A percentile compares a stretch with the other conserved stretches of the same genome.
Evolutionary conservation across 2,888 invertebrate species (phyloP).

Genomic region (Athalia circularis): DNA sequence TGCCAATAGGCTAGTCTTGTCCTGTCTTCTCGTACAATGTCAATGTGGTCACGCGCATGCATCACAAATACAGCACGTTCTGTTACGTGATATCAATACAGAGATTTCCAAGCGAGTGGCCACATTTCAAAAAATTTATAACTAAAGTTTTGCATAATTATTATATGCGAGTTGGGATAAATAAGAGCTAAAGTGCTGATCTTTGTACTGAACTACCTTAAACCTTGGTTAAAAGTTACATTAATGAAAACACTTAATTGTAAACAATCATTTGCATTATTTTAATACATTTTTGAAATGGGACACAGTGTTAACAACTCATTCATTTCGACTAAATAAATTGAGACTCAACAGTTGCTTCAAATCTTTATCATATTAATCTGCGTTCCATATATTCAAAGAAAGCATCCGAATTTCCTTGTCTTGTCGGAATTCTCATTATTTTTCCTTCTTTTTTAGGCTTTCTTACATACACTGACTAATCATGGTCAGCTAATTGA

Average conservation of each 20-base stretch:
- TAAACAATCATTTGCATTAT: constrained; percentile 41
- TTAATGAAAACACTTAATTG: constrained; percentile 39
- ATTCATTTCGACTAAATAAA: not conserved
- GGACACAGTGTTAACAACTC: not conserved
- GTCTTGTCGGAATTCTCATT: not conserved
- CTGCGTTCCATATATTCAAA: not conserved
- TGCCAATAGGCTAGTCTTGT: constrained; percentile 71
- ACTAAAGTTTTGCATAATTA: constrained; percentile 11
- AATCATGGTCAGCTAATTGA: constrained; percentile 18
- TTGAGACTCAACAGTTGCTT: constrained; percentile 11
- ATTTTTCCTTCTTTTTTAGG: not conserved
- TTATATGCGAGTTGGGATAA: constrained; percentile 33
- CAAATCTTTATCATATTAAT: not conserved
- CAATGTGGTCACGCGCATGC: constrained; percentile 58
- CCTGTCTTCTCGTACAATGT: constrained; percentile 65
- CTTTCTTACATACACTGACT: constrained; percentile 20
- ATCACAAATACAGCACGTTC: constrained; percentile 50
- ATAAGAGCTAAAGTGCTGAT: constrained; percentile 36
- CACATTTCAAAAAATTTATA: constrained; percentile 43
- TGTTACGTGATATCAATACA: constrained; percentile 44
- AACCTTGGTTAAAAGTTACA: constrained; percentile 35
- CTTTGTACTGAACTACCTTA: constrained; percentile 45
- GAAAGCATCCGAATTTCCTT: not conserved
- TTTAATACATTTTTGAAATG: constrained; percentile 35
- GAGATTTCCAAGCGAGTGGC: constrained; percentile 45